A percentile compares a stretch with the other conserved stretches of the same genome.
phyloP scores from a whole-genome alignment of 2,113 vertebrate species.

The Platichthys flesus region DNA sequence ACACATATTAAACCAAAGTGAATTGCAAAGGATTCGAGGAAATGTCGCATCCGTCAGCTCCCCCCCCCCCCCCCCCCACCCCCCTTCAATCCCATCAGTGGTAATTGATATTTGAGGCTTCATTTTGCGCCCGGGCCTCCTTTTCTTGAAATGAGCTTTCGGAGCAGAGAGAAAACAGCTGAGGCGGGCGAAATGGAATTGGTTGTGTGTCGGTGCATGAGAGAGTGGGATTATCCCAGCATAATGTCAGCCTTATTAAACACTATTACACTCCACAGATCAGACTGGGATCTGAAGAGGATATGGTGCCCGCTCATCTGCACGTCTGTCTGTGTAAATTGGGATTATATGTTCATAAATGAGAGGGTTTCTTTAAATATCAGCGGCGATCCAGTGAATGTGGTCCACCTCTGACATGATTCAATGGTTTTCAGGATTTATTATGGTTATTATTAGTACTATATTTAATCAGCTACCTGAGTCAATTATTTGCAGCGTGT shows the following conservation, averaged over 20 bases:
- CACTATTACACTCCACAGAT: conserved; percentile 77
- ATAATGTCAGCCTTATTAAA: conserved; percentile 82
- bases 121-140: conserved; percentile 58
- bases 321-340: conserved; percentile 45
- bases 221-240: conserved; percentile 76
- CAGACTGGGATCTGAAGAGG: conserved; percentile 63
- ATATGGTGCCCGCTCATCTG: conserved; percentile 58
- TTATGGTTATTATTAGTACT: background rate
- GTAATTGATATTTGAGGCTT: conserved; percentile 81
- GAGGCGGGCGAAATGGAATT: conserved; percentile 80
- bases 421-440: background rate
- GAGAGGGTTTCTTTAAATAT: conserved; percentile 32
- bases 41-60: conserved; percentile 73
- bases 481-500: background rate
- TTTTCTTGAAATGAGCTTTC: conserved; percentile 77
- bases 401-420: conserved; percentile 10
- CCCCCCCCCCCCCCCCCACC: background rate
- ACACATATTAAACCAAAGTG: conserved; percentile 59
- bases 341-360: conserved; percentile 57
- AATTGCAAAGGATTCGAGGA: conserved; percentile 64
- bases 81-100: conserved; percentile 51
- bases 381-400: conserved; percentile 29
- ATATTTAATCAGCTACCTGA: background rate
- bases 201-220: conserved; percentile 80
- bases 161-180: conserved; percentile 72